Conservation (phyloP, 2,888 invertebrate species). For the Drosophila aldrichi region DNA sequence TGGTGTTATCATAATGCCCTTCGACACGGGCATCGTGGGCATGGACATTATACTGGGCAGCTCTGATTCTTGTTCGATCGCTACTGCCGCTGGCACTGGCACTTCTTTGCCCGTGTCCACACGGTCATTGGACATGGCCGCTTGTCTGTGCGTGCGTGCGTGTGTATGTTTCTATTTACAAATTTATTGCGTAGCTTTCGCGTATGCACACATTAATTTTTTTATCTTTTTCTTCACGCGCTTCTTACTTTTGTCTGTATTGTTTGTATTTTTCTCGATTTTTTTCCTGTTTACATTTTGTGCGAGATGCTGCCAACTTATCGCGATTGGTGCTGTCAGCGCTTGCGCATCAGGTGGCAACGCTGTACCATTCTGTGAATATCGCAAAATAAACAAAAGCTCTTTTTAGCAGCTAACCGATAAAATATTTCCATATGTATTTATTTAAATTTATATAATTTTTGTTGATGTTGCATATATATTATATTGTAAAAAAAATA, state of each 20-base stretch:
- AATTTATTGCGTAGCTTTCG: slow-evolving; percentile 37
- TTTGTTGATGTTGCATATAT: too few species aligned
- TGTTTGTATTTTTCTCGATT: slow-evolving; percentile 80
- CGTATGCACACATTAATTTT: slow-evolving; percentile 25
- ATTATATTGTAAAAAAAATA: background rate
- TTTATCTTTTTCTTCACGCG: slow-evolving; percentile 62
- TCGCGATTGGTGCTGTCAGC: slow-evolving; percentile 16
- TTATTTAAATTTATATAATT: background rate
- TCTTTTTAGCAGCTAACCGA: slow-evolving; percentile 2
- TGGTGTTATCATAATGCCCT: slow-evolving; percentile 76
- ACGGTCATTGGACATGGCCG: slow-evolving; percentile 71
- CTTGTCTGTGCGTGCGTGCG: slow-evolving; percentile 5
- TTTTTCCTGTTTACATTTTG: slow-evolving; percentile 77
- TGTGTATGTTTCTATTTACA: slow-evolving; percentile 21
- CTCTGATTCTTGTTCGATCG: slow-evolving; percentile 54
- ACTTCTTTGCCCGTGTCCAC: slow-evolving; percentile 69
- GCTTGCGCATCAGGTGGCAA: slow-evolving; percentile 51
- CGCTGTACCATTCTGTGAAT: slow-evolving; percentile 20
- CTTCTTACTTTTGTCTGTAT: slow-evolving; percentile 76
- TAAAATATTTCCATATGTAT: background rate
- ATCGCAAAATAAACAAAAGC: slow-evolving; percentile 19
- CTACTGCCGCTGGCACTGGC: slow-evolving; percentile 39
- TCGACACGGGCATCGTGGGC: slow-evolving; percentile 59
- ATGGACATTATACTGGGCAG: slow-evolving; percentile 59
- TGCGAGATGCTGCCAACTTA: slow-evolving; percentile 46